Percentiles rank a stretch among this genome's conserved stretches.
These are phyloP conservation scores for Endomychus coccineus DNA, from an alignment of 2,888 invertebrate genomes.

Conservation along the genomic window DNA sequence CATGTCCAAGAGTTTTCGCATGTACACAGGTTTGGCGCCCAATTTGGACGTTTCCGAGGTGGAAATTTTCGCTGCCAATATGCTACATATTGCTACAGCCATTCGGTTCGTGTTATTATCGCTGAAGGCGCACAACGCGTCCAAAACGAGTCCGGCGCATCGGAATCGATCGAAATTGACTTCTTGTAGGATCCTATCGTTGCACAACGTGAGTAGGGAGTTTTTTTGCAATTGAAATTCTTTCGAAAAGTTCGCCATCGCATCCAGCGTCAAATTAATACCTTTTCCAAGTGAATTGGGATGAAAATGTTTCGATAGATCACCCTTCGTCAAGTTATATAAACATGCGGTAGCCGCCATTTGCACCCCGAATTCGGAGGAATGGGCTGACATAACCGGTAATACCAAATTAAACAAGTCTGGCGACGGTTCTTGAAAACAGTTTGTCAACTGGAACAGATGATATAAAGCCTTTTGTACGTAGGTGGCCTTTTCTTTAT, in stretches of 20 bases:
- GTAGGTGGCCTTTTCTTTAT: constrained; percentile 51
- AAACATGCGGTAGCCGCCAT: constrained; percentile 70
- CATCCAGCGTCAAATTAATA: constrained; percentile 56
- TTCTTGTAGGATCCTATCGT: constrained; percentile 67
- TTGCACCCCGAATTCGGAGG: constrained; percentile 55
- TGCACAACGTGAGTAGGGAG: constrained; percentile 63
- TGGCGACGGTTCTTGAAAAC: constrained; percentile 48
- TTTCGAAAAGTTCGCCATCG: constrained; percentile 61
- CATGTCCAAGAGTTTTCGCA: constrained; percentile 59
- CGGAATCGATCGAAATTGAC: constrained; percentile 49
- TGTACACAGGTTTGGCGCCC: constrained; percentile 59
- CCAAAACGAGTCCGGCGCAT: constrained; percentile 63
- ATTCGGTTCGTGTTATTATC: constrained; percentile 65
- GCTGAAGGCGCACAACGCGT: constrained; percentile 60
- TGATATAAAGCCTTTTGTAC: constrained; percentile 62
- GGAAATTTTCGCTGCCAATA: constrained; percentile 51
- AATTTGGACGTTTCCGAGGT: constrained; percentile 60
- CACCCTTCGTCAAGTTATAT: constrained; percentile 63
- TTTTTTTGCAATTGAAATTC: constrained; percentile 67
- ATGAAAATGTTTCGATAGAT: constrained; percentile 56
- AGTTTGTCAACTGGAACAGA: constrained; percentile 48
- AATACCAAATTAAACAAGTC: constrained; percentile 56
- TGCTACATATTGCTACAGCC: constrained; percentile 74
- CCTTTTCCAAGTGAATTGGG: constrained; percentile 54
- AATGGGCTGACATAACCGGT: constrained; percentile 45